A percentile compares a stretch with the other conserved stretches of the same genome.
Evolutionary conservation across 2,113 vertebrate species (phyloP).

Genomic region (Anseranas semipalmata): DNA sequence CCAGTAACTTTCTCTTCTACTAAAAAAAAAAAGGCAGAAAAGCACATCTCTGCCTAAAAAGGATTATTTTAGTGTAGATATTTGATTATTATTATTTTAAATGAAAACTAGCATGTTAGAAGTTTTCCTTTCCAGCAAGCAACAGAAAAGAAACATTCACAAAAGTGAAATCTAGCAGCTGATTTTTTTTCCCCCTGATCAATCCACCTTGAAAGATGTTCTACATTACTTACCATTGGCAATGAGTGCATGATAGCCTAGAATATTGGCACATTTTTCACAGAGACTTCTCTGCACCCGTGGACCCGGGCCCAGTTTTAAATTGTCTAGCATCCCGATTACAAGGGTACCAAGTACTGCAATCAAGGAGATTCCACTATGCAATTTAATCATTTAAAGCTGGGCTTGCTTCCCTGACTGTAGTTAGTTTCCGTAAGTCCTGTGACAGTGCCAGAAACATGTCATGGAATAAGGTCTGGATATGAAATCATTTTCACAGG

Average conservation of each 20-base stretch:
- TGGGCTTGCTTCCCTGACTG: constrained; percentile 41
- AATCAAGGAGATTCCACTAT: constrained; percentile 35
- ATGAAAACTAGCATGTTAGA: background rate
- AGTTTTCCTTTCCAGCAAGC: background rate
- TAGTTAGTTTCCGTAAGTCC: background rate
- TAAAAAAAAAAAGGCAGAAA: background rate
- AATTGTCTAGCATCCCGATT: constrained; percentile 22
- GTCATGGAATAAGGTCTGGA: background rate
- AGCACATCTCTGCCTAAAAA: background rate
- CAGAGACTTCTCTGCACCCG: background rate
- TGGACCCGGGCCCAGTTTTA: constrained; percentile 48
- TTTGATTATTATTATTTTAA: background rate
- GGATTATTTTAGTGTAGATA: background rate
- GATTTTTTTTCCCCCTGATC: background rate
- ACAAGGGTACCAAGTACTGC: constrained; percentile 3
- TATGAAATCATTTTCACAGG: background rate
- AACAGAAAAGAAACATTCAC: background rate
- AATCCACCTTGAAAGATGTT: constrained; percentile 18
- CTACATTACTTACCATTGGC: background rate
- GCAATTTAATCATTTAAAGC: constrained; percentile 33
- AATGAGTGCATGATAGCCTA: background rate
- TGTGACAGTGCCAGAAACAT: constrained; percentile 9
- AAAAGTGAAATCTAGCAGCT: background rate
- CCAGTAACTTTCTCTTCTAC: background rate
- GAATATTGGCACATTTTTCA: background rate